Conservation (phyloP, 2,113 vertebrate genomes). For the Pionites leucogaster region DNA sequence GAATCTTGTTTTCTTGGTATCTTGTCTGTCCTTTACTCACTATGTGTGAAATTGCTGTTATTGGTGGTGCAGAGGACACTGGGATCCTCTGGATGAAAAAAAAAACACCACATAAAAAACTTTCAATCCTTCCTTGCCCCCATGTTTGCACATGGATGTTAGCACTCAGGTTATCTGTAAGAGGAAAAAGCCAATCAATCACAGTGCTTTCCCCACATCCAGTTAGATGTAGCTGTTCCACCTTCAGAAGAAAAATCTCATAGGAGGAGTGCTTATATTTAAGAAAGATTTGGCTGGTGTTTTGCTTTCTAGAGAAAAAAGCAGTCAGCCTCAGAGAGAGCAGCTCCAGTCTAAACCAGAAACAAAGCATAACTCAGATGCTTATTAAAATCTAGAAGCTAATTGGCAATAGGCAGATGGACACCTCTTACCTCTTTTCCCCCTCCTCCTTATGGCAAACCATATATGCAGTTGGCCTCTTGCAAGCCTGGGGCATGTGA, state of each 20-base stretch:
- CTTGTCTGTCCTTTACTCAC: not conserved
- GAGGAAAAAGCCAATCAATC: not conserved
- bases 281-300: not conserved
- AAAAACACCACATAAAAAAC: not conserved
- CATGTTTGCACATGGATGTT: not conserved
- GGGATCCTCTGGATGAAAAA: not conserved
- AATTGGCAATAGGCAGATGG: not conserved
- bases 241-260: not conserved
- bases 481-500: accelerated
- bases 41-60: not conserved
- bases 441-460: too few relatives aligned
- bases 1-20: not conserved
- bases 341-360: not conserved
- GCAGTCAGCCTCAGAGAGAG: not conserved
- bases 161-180: not conserved
- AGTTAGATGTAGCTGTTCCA: not conserved
- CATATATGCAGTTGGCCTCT: accelerated
- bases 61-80: not conserved
- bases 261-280: not conserved
- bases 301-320: not conserved
- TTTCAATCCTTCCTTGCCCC: not conserved
- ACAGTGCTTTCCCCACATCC: not conserved
- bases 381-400: not conserved
- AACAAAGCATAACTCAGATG: not conserved
- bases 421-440: not conserved